Conservation (phyloP, 2,888 invertebrate species). For the Polyploca ridens region DNA sequence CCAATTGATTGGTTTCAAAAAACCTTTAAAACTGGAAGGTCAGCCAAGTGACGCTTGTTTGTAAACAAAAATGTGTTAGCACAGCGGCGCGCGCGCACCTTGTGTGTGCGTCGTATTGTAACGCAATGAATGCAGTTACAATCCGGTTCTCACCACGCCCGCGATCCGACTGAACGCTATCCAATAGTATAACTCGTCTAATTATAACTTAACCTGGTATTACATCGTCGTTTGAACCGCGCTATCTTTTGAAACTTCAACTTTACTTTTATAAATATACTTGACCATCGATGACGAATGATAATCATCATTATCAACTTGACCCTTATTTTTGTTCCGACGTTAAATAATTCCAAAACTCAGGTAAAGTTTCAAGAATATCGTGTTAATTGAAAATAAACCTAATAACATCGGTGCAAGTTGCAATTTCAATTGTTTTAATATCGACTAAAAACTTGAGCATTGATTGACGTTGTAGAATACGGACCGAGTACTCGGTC, state of each 20-base stretch:
- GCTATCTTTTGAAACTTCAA: background rate
- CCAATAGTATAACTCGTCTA: constrained; percentile 35
- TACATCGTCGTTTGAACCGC: background rate
- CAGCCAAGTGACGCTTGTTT: constrained; percentile 38
- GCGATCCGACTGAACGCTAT: constrained; percentile 27
- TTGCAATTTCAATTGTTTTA: too few relatives aligned
- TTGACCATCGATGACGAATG: background rate
- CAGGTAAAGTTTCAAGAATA: background rate
- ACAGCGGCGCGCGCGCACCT: constrained; percentile 33
- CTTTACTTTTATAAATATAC: background rate
- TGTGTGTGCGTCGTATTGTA: constrained; percentile 15
- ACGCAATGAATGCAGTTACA: constrained; percentile 27
- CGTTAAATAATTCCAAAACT: too few relatives aligned
- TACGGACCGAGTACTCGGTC: too few relatives aligned
- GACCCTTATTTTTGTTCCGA: too few relatives aligned
- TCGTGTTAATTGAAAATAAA: too few relatives aligned
- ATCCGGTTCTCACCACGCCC: constrained; percentile 19
- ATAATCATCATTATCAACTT: too few relatives aligned
- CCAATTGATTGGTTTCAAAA: background rate
- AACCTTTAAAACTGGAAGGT: constrained; percentile 24
- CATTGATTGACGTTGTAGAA: too few relatives aligned
- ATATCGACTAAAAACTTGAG: too few relatives aligned
- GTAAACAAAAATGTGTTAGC: constrained; percentile 47
- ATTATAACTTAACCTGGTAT: constrained; percentile 34
- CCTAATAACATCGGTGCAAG: too few relatives aligned